Percentiles rank a stretch among this genome's conserved stretches.
Evolutionary conservation across 2,797 vertebrate species (phyloP).

Genomic region (Rousettus madagascariensis): DNA sequence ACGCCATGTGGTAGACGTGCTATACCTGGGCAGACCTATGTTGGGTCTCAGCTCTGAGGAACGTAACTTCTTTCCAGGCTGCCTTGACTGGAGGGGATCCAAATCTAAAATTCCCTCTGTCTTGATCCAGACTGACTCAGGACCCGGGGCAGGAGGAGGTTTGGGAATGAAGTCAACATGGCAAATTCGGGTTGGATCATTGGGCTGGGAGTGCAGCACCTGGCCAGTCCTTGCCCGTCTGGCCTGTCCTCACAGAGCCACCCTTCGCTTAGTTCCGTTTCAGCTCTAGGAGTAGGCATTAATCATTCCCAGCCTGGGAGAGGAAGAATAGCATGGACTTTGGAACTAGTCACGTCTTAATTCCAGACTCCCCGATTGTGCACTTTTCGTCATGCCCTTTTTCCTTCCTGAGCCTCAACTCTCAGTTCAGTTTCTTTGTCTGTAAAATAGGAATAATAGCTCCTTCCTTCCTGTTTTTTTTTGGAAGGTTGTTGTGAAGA

Average conservation of each 20-base stretch:
- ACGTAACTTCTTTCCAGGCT: not conserved
- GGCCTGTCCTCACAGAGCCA: not conserved
- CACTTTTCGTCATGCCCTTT: not conserved
- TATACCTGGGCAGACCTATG: not conserved
- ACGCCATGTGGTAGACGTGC: not conserved
- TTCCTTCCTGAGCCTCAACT: not conserved
- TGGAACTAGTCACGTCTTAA: not conserved
- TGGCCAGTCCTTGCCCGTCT: not conserved
- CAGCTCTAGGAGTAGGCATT: not conserved
- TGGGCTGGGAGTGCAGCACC: not conserved
- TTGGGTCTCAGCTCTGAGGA: not conserved
- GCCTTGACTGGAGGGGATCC: not conserved
- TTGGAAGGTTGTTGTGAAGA: not conserved
- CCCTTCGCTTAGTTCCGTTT: not conserved
- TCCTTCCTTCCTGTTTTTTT: not conserved
- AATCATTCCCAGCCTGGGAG: not conserved
- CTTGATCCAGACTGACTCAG: not conserved
- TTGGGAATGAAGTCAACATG: not conserved
- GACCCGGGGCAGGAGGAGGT: not conserved
- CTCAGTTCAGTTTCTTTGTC: not conserved
- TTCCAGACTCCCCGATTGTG: not conserved
- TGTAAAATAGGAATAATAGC: not conserved
- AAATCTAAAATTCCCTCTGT: not conserved
- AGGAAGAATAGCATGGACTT: not conserved
- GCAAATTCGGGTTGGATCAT: constrained; percentile 4